phyloP scores from a whole-genome alignment of 1,140 invertebrate genomes.

The Sycobia sp. region DNA sequence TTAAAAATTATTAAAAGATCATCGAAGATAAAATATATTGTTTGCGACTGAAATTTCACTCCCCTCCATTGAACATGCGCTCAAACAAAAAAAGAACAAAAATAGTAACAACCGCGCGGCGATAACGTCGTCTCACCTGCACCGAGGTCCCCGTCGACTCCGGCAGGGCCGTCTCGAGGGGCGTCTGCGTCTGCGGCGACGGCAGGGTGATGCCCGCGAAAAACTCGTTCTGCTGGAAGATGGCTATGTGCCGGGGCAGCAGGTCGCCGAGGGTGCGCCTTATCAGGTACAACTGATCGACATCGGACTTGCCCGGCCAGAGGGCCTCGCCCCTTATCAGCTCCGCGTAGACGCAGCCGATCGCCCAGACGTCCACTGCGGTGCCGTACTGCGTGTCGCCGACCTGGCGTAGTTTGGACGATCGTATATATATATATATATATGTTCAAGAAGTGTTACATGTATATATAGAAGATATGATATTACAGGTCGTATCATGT shows the following conservation, averaged over 20 bases:
- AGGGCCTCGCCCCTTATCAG: slow-evolving; percentile 92
- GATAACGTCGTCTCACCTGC: slow-evolving; percentile 36
- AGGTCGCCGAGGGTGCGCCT: slow-evolving; percentile 89
- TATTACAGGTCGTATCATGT: no score
- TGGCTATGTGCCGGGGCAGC: slow-evolving; percentile 90
- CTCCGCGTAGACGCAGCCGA: slow-evolving; percentile 95
- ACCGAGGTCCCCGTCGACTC: slow-evolving; percentile 67
- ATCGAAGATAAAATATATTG: no score
- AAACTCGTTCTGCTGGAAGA: slow-evolving; percentile 95
- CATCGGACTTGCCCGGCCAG: slow-evolving; percentile 98
- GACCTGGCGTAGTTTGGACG: slow-evolving; percentile 63
- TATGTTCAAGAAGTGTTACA: no score
- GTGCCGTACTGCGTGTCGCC: slow-evolving; percentile 97
- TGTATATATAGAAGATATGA: no score
- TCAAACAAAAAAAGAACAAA: no score
- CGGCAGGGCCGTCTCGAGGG: slow-evolving; percentile 84
- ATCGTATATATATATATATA: no score
- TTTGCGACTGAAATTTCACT: no score
- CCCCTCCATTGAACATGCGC: no score
- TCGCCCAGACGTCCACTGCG: slow-evolving; percentile 97
- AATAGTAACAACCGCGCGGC: no score
- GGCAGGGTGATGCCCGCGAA: slow-evolving; percentile 92
- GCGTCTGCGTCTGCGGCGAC: slow-evolving; percentile 84
- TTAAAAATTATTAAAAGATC: no score
- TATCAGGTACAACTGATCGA: slow-evolving; percentile 97